Evolutionary conservation across 1,140 invertebrate genomes (phyloP).

Genomic region (Cylas formicarius): DNA sequence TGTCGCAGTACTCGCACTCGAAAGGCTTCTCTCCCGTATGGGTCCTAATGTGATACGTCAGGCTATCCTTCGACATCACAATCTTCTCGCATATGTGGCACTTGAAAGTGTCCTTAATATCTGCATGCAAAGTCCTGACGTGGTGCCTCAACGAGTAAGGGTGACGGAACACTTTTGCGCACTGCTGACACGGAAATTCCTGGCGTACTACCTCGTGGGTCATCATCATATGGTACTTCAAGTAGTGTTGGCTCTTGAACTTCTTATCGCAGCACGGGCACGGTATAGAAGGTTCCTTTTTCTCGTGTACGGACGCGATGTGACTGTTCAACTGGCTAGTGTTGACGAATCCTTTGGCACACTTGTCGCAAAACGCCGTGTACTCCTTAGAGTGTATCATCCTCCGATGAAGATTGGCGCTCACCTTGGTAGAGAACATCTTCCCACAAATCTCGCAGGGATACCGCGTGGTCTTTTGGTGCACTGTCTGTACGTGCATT

Average conservation of each 20-base stretch:
- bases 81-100: slow-evolving; percentile 46
- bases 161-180: slow-evolving; percentile 15
- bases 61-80: slow-evolving; percentile 41
- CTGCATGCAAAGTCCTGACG: too few species aligned
- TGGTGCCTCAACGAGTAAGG: slow-evolving; percentile 18
- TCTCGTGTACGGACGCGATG: slow-evolving; percentile 19
- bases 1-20: slow-evolving; percentile 43
- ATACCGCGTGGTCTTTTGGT: slow-evolving; percentile 25
- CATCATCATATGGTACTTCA: slow-evolving; percentile 14
- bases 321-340: slow-evolving; percentile 17
- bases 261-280: slow-evolving; percentile 10
- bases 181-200: slow-evolving; percentile 15
- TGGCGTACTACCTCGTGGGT: slow-evolving; percentile 6
- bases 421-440: slow-evolving; percentile 18
- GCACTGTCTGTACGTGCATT: slow-evolving; percentile 19
- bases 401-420: slow-evolving; percentile 29
- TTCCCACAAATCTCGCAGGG: slow-evolving; percentile 21
- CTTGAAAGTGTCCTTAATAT: slow-evolving; percentile 50
- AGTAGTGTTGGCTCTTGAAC: background rate
- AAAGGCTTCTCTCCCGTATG: slow-evolving; percentile 45
- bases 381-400: slow-evolving; percentile 22
- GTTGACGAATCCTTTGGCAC: slow-evolving; percentile 19
- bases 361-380: slow-evolving; percentile 9
- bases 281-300: slow-evolving; percentile 12
- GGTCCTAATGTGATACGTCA: slow-evolving; percentile 47